Conservation (phyloP, 2,888 invertebrate genomes). For the Eupithecia abbreviata region DNA sequence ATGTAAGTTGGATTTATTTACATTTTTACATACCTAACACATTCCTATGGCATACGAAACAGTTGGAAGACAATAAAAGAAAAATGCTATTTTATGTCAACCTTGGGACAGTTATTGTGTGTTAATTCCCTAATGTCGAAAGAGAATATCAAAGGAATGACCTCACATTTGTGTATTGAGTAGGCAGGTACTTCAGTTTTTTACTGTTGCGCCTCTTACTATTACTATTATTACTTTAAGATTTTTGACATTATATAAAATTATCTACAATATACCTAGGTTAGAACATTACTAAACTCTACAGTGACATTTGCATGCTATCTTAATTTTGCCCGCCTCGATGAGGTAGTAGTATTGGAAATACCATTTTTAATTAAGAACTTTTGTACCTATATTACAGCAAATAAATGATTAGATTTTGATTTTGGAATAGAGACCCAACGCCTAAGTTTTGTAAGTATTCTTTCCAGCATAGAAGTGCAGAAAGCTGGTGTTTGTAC, state of each 20-base stretch:
- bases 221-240: no score
- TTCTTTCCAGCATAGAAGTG: background rate
- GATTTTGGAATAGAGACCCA: background rate
- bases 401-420: no score
- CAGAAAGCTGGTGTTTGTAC: background rate
- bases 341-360: no score
- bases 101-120: conserved; percentile 49
- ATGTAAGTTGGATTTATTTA: conserved; percentile 4
- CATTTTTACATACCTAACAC: conserved; percentile 5
- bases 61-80: conserved; percentile 26
- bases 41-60: conserved; percentile 8
- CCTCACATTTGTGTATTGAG: conserved; percentile 14
- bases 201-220: no score
- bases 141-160: conserved; percentile 23
- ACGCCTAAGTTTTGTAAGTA: background rate
- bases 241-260: no score
- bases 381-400: no score
- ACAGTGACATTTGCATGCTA: no score
- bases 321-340: no score
- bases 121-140: conserved; percentile 35
- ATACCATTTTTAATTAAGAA: no score
- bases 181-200: background rate
- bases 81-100: conserved; percentile 34
- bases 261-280: no score
- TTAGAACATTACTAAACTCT: no score